These are phyloP conservation scores for Phalacrocorax carbo DNA, from an alignment of 2,113 vertebrate genomes.

Conservation along the genomic window DNA sequence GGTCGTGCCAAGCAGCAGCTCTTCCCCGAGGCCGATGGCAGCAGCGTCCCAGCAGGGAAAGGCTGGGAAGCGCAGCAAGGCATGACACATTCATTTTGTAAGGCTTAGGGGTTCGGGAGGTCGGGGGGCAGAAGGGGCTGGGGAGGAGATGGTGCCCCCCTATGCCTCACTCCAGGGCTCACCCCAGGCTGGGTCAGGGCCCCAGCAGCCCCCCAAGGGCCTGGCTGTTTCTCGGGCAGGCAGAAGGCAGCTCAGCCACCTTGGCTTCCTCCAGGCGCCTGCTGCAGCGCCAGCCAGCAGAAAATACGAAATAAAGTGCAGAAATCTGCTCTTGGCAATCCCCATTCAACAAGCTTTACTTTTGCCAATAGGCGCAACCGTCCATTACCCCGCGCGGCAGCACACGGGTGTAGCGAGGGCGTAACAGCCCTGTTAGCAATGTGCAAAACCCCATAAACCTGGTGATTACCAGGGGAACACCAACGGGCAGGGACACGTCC, in stretches of 20 bases:
- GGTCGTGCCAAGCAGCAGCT: accelerated
- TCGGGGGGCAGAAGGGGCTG: accelerated
- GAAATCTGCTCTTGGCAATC: not conserved
- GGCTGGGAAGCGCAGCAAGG: accelerated
- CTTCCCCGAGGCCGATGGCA: not conserved
- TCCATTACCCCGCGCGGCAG: not conserved
- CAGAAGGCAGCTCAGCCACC: not conserved
- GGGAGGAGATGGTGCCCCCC: not conserved
- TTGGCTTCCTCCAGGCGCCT: not conserved
- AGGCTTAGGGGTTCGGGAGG: not conserved
- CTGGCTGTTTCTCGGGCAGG: not conserved
- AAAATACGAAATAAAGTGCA: not conserved
- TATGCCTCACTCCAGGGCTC: not conserved
- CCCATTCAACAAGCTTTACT: not conserved
- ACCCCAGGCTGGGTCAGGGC: not conserved
- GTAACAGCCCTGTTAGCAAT: not conserved
- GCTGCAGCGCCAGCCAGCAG: not conserved
- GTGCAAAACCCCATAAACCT: not conserved
- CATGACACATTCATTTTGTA: not conserved
- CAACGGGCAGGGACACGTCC: not conserved
- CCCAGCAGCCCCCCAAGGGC: accelerated
- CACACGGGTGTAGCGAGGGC: not conserved
- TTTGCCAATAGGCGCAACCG: not conserved
- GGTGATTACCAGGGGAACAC: accelerated
- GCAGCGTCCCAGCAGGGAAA: not conserved